Base-by-base conservation (phyloP, 2,888 invertebrate species). In the Ypsolopha scabrella region DNA sequence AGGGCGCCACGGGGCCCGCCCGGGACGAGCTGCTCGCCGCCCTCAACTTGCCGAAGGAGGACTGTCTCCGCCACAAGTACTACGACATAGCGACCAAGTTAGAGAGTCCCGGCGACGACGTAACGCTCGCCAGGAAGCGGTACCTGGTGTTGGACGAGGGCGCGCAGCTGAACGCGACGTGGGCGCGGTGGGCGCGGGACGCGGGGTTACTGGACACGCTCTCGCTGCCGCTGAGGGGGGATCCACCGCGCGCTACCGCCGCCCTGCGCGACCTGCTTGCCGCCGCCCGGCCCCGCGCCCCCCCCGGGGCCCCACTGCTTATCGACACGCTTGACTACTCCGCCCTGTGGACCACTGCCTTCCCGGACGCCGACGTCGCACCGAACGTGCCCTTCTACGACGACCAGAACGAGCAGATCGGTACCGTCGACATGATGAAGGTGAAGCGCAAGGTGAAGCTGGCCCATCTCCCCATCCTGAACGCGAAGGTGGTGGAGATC, bases 401-500 rank as follows among this genome's bases (percentile, higher is more conserved):
- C 36, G 62, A 64, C 6, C 24, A 52, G 9, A 64, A 66, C 0
- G 52, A 55, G 4, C 53, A 57, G 33, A 54, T 67, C 0, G 69
- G 66, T 0, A 50, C 50, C 0, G 60, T 69, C 7, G 62, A 68
- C 7, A 59, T 66, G 57, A 61, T 71, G 63, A 60, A 53, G 33
- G 54, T 63, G 48, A 57, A 53, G 41, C 65, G 56, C 50, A 53
- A 54, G 9, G 67, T 65, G 4, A 63, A 61, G 1, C 36, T 69
- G 10, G 61, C 63, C 0, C 57, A 65, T 1, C 51, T 67, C 7
- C 64, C 64, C 0, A 51, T 60, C 7, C 41, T 62, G 38, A 58
- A 64, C 11, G 55, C 62, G 6, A 71, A 68, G 48, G 57, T 67
- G 0, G 7, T 71, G 9, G 66, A 68, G 46, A 51, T 72, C 1